Evolutionary conservation across 2,113 vertebrate species (phyloP).

Genomic region (Otis tarda): DNA sequence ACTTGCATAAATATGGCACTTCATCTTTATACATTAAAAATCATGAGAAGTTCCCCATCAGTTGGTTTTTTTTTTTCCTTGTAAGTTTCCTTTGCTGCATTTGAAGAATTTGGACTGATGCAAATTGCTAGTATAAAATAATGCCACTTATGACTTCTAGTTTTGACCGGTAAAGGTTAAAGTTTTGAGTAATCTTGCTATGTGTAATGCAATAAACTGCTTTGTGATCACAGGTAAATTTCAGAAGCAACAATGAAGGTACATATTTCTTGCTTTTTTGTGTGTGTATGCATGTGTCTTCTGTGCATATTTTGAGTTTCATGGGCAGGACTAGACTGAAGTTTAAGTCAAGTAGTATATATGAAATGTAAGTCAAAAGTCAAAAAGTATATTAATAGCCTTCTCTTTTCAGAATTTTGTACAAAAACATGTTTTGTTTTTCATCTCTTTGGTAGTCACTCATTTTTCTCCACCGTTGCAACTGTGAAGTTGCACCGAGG

Average conservation of each 20-base stretch:
- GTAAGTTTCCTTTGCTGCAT: not conserved
- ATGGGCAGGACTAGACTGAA: not conserved
- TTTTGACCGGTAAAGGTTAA: not conserved
- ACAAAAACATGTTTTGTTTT: not conserved
- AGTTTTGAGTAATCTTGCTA: not conserved
- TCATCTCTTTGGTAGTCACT: not conserved
- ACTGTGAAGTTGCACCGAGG: not conserved
- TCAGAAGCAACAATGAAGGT: not conserved
- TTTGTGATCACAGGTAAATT: not conserved
- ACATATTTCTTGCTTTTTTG: not conserved
- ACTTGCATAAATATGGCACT: not conserved
- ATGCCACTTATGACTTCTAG: not conserved
- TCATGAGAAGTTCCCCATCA: not conserved
- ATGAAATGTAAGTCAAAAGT: not conserved
- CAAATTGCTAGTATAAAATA: not conserved
- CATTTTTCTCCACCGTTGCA: not conserved
- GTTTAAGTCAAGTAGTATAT: not conserved
- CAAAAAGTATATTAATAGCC: not conserved
- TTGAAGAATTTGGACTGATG: not conserved
- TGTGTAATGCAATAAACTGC: not conserved
- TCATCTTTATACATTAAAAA: not conserved
- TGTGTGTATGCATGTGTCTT: fast-evolving
- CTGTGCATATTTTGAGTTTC: not conserved
- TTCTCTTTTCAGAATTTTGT: not conserved
- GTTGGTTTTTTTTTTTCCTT: not conserved